Base-by-base conservation (phyloP, 1,140 invertebrate genomes). In the Procambarus clarkii region DNA sequence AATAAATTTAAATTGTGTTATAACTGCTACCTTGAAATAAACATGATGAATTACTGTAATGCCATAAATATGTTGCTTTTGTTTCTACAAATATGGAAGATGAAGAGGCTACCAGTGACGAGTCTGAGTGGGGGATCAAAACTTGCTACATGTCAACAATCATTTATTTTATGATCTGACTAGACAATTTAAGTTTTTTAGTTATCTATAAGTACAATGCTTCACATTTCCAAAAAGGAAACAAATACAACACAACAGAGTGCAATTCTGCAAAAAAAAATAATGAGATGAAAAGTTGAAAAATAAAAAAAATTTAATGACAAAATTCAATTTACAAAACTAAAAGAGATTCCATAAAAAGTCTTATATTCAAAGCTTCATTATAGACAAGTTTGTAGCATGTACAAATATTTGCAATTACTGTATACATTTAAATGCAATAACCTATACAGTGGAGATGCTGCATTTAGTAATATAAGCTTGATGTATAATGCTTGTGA, bases 151-250 rank as follows among this genome's bases (percentile, higher is more conserved):
- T 74, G 69, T 74, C 69, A 74, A 74, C 69, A 74, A 74, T 74
- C 69, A 74, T 74, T 74, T 74, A 74, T 74, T 74, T 74, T n/a
- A 74, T 74, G 69, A 74, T 34, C 69, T 74, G 69, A 74, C 69
- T 74, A 74, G 69, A 74, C 24, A 74, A 24, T 74, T 74, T 74
- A 74, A 74, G 69, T 74, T 74, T 74, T 74, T 74, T 74, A 74
- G 69, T 74, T 34, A 74, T 74, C 69, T 74, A 8, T 74, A 74
- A 74, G 69, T 74, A 74, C 69, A 74, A 74, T 74, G 21, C 24
- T 74, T 74, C 69, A 74, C n/a, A 74, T 74, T 74, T 74, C 69
- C 69, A 74, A 74, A 54, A 74, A 21, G 69, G 69, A 74, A 74
- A 74, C n/a, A 74, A 74, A 44, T 74, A 74, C 69, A 74, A 74